Base-by-base conservation (phyloP, 2,888 invertebrate species). In the Sclerodermus sp. region DNA sequence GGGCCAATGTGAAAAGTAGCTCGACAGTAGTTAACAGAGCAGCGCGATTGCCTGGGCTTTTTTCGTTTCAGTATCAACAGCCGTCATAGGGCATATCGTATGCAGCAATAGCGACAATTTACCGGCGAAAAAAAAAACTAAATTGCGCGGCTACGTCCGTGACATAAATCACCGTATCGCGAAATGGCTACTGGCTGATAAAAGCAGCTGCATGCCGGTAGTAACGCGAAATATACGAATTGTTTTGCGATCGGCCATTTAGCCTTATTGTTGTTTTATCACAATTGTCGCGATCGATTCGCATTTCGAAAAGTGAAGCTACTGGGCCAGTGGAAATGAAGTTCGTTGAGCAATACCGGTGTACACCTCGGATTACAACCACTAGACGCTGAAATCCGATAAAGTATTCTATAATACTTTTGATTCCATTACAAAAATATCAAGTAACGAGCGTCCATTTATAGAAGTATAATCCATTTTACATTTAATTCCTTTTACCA, bases 241-340 rank as follows among this genome's bases (percentile, higher is more conserved):
- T 62, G 62, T 63, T 49, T 55, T 47, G 49, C 49, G 45, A 58
- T 58, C 49, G 53, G 55, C 54, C 56, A 53, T 62, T 62, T 55
- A 58, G 45, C 31, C 14, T 32, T 50, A 57, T 54, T 49, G 23
- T 23, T 23, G 62, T 62, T 60, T 56, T 52, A 39, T 42, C 38
- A 34, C 40, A 13, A 32, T 10, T 40, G 32, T 12, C 31, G 42
- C 32, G 42, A 42, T 42, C 42, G 14, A 23, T 23, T 23, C 8
- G 3, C 3, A 23, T 23, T 23, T n/a, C n/a, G n/a, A n/a, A n/a
- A n/a, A n/a, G 23, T 23, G 23, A 23, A 8, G 23, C 8, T 5
- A 8, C 23, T 23, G 3, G 8, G 23, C 23, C 8, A 8, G 23
- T 8, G 23, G 23, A 23, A 23, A 23, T 23, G 23, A 23, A 23